These are phyloP conservation scores for Aphodius granarius DNA, from an alignment of 2,888 invertebrate species.

Conservation along the genomic window DNA sequence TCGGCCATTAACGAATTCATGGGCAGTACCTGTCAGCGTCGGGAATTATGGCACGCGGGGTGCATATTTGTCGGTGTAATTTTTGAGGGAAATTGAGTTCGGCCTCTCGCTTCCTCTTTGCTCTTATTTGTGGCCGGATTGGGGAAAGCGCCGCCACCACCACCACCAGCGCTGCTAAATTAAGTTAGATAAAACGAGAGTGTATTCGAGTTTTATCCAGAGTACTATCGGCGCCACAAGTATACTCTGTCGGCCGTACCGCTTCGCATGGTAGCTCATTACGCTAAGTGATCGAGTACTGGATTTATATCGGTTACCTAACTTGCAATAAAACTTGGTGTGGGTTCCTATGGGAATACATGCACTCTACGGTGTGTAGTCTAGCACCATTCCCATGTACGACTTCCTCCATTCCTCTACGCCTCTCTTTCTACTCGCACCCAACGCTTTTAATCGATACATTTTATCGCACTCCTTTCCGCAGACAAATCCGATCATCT, in stretches of 20 bases:
- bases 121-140: background rate
- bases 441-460: background rate
- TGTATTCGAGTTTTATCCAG: constrained; percentile 11
- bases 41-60: background rate
- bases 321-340: constrained; percentile 27
- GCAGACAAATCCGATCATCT: background rate
- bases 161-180: background rate
- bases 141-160: too few species aligned
- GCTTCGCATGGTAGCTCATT: constrained; percentile 29
- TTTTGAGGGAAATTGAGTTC: background rate
- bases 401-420: background rate
- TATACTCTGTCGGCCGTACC: background rate
- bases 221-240: background rate
- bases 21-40: background rate
- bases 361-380: constrained; percentile 1
- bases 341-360: constrained; percentile 22
- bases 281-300: constrained; percentile 30
- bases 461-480: background rate
- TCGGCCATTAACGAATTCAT: background rate
- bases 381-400: background rate
- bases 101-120: background rate
- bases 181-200: constrained; percentile 12
- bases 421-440: background rate
- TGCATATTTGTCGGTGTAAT: background rate
- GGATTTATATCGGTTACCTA: constrained; percentile 30